phyloP scores from a whole-genome alignment of 2,888 invertebrate species.

The Hemistola chrysoprasaria region DNA sequence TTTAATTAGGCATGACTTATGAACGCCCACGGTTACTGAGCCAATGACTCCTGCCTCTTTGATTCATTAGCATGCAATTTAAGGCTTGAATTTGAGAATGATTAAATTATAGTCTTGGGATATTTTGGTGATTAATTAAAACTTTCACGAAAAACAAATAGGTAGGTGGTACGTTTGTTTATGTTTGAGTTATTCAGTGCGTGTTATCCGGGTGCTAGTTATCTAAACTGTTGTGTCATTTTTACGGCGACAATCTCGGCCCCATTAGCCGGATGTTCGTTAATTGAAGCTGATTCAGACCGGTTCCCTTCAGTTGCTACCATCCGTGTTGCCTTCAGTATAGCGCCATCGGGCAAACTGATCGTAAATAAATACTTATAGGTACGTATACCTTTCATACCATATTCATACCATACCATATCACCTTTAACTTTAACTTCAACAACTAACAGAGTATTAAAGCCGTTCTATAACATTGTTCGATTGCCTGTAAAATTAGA shows the following conservation, averaged over 20 bases:
- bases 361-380: slow-evolving; percentile 42
- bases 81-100: slow-evolving; percentile 32
- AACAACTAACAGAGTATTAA: neutral
- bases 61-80: slow-evolving; percentile 62
- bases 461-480: neutral
- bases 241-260: slow-evolving; percentile 36
- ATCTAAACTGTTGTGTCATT: slow-evolving; percentile 40
- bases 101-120: slow-evolving; percentile 22
- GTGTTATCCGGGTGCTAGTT: slow-evolving; percentile 11
- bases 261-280: slow-evolving; percentile 52
- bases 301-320: slow-evolving; percentile 29
- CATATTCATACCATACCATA: no score
- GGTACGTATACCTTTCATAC: no score
- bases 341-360: slow-evolving; percentile 9
- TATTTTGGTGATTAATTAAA: slow-evolving; percentile 18
- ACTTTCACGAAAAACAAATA: slow-evolving; percentile 7
- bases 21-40: slow-evolving; percentile 63
- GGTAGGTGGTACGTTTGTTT: no score
- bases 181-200: neutral
- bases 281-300: slow-evolving; percentile 47
- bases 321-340: slow-evolving; percentile 11
- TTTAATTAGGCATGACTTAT: slow-evolving; percentile 74
- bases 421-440: no score
- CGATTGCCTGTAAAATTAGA: slow-evolving; percentile 18
- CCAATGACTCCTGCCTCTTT: slow-evolving; percentile 68